phyloP scores from a whole-genome alignment of 2,797 vertebrate genomes.

The Orientallactaga sibirica region DNA sequence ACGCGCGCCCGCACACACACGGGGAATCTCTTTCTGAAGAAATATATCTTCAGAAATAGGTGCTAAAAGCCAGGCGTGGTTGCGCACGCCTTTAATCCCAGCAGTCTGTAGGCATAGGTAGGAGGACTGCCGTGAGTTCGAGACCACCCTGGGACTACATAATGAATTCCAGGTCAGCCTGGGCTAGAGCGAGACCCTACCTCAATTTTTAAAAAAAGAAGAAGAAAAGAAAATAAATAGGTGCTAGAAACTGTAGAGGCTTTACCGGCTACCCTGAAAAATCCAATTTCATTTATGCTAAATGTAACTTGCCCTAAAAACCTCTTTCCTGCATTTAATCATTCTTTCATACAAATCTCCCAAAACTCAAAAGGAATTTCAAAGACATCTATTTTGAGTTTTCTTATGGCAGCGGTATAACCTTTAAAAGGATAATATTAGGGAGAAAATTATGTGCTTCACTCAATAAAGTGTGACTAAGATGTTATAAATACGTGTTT shows the following conservation, averaged over 20 bases:
- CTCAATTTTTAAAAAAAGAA: no score
- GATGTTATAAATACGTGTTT: slow-evolving; percentile 27
- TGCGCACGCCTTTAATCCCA: no score
- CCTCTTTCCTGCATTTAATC: neutral
- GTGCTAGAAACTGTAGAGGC: neutral
- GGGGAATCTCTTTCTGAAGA: no score
- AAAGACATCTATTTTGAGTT: neutral
- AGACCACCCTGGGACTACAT: no score
- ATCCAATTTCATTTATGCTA: slow-evolving; percentile 16
- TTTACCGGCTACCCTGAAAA: slow-evolving; percentile 1
- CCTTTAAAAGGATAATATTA: neutral
- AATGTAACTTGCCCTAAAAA: neutral
- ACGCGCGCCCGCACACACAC: no score
- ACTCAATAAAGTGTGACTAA: slow-evolving; percentile 48
- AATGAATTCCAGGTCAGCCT: no score
- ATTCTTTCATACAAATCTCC: neutral
- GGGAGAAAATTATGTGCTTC: neutral
- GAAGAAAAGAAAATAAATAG: neutral
- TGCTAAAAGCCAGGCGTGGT: neutral
- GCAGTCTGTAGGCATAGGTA: no score
- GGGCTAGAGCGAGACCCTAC: no score
- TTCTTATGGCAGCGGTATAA: neutral
- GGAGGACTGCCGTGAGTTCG: no score
- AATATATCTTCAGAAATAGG: neutral
- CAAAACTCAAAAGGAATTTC: slow-evolving; percentile 33